Evolutionary conservation across 2,797 vertebrate genomes (phyloP), one percentile per base, ranked within the genome.

Genomic region (Alca torda): DNA sequence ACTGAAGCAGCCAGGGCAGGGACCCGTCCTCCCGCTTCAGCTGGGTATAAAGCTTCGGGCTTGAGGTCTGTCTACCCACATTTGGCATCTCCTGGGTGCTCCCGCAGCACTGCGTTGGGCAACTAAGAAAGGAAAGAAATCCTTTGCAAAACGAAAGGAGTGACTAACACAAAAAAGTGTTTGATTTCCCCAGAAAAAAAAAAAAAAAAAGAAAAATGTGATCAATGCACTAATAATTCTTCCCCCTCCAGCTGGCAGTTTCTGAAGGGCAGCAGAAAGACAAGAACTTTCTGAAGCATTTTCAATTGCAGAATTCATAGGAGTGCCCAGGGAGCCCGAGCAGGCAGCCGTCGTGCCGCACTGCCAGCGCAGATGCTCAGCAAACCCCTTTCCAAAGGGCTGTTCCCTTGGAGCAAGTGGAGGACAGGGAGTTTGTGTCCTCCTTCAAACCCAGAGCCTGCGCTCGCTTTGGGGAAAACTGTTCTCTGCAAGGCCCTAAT

Each of bases 231-330:
- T 77, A 39, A 54, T 68, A 94, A 31, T 14, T 60, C 81, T 56
- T 65, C 23, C 16, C 48, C 7, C 37, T 89, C 68, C 79, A 91
- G 4, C 24, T 80, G 78, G 23, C 48, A 54, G 68, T 46, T 85
- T 91, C 84, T 68, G 78, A 92, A 95, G 81, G 81, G 83, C 91
- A 75, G 16, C n/a, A 89, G 78, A 89, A 92, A 93, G 90, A 25
- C 67, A 78, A 72, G 69, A 65, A 76, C 11, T 94, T 95, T 84
- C 68, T 35, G 37, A 67, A 78, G 41, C 76, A 35, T 65, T 94
- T 92, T 65, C 28, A 20, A 2, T 2, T 41, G 64, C 75, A 75
- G 91, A 64, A 70, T 51, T 41, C 51, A 7, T 4, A 26, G 37
- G 13, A n/a, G 48, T 41, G 11, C 45, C 61, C 46, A 35, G 80